Evolutionary conservation across 2,797 vertebrate species (phyloP), one percentile per base, ranked within the genome.

Genomic region (Clarias platycephalus): DNA sequence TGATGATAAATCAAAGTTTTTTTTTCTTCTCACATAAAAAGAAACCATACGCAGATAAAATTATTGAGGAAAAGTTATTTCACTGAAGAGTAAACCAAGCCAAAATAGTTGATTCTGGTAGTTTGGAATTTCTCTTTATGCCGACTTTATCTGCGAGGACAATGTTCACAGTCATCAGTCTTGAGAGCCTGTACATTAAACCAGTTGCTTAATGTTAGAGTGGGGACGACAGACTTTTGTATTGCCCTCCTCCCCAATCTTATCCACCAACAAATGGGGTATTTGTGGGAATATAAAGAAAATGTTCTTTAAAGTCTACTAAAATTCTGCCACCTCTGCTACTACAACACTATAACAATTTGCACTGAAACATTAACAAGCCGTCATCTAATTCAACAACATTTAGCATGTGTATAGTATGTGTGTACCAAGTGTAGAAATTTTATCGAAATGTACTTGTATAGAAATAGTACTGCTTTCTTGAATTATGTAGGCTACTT

Each of bases 301-400:
- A 22, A 2, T 72, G 22, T 37, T 40, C 40, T 60, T 76, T 5
- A 60, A 24, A 4, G 5, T 60, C 22, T 77, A 9, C 57, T 37
- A 37, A 13, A 26, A 37, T 77, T 60, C 60, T 26, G 24, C 1
- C 40, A 72, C 40, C 37, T n/a, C 3, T 8, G 34, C 37, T 80
- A 57, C 12, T 26, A 70, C 24, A 40, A 66, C 28, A 72, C 24
- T 49, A 63, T 20, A 28, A 74, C 28, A 72, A 70, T 86, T 90
- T 90, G 84, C 84, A 88, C 86, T 87, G 84, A 87, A 87, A 87
- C 66, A 40, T 83, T 44, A 74, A 81, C 82, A 89, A 86, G 83
- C 87, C 64, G 85, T 84, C 34, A 26, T 49, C 53, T 18, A 79
- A 49, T 71, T 53, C 37, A 49, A 67, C 74, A 70, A 57, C 55